Conservation (phyloP, 2,888 invertebrate species). For the Caenorhabditis macrosperma region DNA sequence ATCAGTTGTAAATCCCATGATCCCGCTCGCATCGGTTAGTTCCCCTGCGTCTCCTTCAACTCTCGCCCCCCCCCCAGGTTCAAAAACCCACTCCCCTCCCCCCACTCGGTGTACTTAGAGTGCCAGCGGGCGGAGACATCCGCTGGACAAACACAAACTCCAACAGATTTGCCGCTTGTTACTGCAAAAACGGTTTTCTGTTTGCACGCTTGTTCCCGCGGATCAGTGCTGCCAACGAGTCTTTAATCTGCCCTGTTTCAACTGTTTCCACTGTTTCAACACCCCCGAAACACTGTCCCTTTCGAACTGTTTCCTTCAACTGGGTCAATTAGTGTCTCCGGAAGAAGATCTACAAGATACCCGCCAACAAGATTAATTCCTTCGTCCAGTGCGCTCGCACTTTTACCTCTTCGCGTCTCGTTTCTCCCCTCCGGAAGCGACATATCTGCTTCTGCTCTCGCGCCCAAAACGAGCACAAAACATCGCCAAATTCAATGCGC, state of each 20-base stretch:
- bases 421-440: not conserved
- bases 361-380: not conserved
- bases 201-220: slow-evolving; percentile 31
- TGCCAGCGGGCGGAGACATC: slow-evolving; percentile 26
- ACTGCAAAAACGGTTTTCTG: slow-evolving; percentile 13
- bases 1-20: slow-evolving; percentile 58
- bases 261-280: slow-evolving; percentile 18
- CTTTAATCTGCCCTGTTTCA: slow-evolving; percentile 14
- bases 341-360: not conserved
- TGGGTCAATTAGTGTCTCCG: not conserved
- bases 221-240: slow-evolving; percentile 8
- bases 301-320: not conserved
- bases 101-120: slow-evolving; percentile 25
- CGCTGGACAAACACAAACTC: slow-evolving; percentile 47
- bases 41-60: slow-evolving; percentile 25
- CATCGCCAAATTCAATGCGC: slow-evolving; percentile 10
- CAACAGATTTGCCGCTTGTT: slow-evolving; percentile 34
- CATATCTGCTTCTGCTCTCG: slow-evolving; percentile 7
- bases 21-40: slow-evolving; percentile 18
- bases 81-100: slow-evolving; percentile 7
- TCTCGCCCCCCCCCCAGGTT: slow-evolving; percentile 24
- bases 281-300: not conserved
- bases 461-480: slow-evolving; percentile 3
- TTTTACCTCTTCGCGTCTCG: not conserved
- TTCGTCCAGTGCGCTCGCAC: not conserved